These are phyloP conservation scores for Bucco capensis DNA, from an alignment of 2,113 vertebrate genomes.

Conservation along the genomic window DNA sequence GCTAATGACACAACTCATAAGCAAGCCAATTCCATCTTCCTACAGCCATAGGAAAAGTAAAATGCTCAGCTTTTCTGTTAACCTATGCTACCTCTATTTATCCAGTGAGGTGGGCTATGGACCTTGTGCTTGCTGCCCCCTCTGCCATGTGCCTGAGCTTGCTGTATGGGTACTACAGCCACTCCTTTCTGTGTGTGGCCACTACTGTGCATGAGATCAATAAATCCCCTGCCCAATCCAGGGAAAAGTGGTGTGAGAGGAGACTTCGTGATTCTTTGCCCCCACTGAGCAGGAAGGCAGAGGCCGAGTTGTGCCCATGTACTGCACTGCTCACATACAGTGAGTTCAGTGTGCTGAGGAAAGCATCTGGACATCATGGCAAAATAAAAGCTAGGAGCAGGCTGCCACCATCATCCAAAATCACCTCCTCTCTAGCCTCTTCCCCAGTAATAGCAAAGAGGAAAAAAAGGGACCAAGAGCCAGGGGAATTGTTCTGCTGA, in stretches of 20 bases:
- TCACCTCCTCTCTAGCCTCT: background rate
- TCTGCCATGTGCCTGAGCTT: background rate
- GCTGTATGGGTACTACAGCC: rapidly evolving
- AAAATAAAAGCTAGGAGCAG: background rate
- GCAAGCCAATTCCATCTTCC: background rate
- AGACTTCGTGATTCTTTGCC: background rate
- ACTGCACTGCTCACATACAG: rapidly evolving
- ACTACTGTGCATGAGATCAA: rapidly evolving
- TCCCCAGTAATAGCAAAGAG: background rate
- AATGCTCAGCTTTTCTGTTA: background rate
- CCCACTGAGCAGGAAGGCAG: background rate
- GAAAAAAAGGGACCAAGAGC: background rate
- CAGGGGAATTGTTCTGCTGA: background rate
- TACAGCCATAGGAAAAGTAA: background rate
- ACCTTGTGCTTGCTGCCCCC: rapidly evolving
- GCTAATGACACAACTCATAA: background rate
- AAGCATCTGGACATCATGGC: background rate
- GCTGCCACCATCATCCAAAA: background rate
- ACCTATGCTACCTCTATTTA: rapidly evolving
- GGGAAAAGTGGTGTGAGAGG: background rate
- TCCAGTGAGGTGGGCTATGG: background rate
- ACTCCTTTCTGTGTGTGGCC: background rate
- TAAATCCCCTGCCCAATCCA: background rate
- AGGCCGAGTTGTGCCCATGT: background rate
- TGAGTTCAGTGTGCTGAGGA: background rate